Conservation (phyloP, 1,140 invertebrate species). For the Leucophenga varia region DNA sequence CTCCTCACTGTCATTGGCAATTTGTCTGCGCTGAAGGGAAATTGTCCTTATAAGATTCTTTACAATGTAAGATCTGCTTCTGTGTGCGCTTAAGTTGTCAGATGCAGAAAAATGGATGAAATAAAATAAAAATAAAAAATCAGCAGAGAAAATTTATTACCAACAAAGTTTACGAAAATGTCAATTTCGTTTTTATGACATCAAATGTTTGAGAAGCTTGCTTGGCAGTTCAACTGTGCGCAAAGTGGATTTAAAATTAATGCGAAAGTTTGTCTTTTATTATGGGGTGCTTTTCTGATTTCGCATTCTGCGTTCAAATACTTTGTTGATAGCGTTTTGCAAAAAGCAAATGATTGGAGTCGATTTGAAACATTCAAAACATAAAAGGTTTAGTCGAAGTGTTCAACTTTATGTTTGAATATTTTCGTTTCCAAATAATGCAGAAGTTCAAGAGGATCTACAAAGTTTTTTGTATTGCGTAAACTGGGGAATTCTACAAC, state of each 20-base stretch:
- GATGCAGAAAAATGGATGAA: slow-evolving; percentile 36
- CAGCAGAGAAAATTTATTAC: slow-evolving; percentile 39
- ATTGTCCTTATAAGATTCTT: neutral
- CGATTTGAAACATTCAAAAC: no score
- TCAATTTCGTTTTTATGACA: slow-evolving; percentile 48
- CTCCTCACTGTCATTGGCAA: no score
- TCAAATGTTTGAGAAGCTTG: slow-evolving; percentile 47
- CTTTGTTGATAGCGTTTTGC: no score
- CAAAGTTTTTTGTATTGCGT: no score
- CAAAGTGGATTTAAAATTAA: slow-evolving; percentile 26
- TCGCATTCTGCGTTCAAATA: neutral
- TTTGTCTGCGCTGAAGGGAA: slow-evolving; percentile 9
- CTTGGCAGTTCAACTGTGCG: no score
- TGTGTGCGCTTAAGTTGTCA: slow-evolving; percentile 27
- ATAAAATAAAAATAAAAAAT: slow-evolving; percentile 17
- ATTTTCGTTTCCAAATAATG: no score
- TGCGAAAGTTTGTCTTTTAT: slow-evolving; percentile 24
- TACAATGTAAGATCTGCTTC: slow-evolving; percentile 37
- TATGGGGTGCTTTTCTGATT: neutral
- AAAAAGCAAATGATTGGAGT: no score
- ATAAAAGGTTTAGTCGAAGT: no score
- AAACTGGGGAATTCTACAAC: no score
- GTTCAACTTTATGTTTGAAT: no score
- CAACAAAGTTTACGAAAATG: slow-evolving; percentile 48
- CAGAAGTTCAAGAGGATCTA: no score